Base-by-base conservation (phyloP, 2,888 invertebrate species). In the Morpho achilles region DNA sequence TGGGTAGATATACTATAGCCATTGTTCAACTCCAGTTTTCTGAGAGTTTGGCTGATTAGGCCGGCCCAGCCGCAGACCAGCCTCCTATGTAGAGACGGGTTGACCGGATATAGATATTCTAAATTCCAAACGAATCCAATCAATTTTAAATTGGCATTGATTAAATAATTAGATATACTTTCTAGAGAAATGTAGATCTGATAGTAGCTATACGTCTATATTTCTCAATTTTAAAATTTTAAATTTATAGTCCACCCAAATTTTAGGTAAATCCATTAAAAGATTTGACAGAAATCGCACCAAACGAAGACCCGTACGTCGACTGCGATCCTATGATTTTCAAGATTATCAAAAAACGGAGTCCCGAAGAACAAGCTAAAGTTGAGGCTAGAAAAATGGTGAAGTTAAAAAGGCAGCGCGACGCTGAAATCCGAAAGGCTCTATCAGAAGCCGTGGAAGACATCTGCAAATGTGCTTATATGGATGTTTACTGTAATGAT, bases 301-400 rank as follows among this genome's bases (percentile, higher is more conserved):
- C 90, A 0, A 92, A 92, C 63, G 94, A 94, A 68, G 92, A 94
- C 73, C 94, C 94, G 0, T 94, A 94, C 69, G 92, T 93, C 46
- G 92, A 93, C 56, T 94, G 94, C 72, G 93, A 94, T 61, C 94
- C 94, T 0, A 87, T 94, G 76, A 88, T 94, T 58, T 94, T 94
- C 69, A 93, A 92, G 75, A 94, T 95, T 32, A 89, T 92, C 0
- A 93, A 93, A 71, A 92, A 93, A 69, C 88, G 93, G 44, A 91
- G 91, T 47, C 85, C 91, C 9, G 83, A 91, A 58, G 89, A 91
- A 52, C 89, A 91, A 53, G 82, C 92, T 8, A 93, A 93, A 66
- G 91, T 89, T 0, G 87, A 87, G 69, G 89, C 92, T 6, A 87
- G 91, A 22, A 84, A 84, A 61, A 90, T 91, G 84, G 91, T 91